Conservation (phyloP, 1,140 invertebrate species). For the Leptonema lineaticorne region DNA sequence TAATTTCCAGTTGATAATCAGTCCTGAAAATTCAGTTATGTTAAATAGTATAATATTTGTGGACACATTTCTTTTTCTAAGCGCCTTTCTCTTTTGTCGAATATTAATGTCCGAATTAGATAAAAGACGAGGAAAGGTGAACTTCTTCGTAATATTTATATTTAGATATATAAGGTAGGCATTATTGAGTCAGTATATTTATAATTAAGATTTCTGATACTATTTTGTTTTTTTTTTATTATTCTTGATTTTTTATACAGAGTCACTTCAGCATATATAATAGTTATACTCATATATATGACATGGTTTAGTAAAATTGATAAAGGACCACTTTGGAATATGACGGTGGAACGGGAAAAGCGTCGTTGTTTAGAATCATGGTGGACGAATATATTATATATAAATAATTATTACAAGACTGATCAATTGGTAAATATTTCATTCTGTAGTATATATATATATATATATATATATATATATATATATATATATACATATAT, state of each 20-base stretch:
- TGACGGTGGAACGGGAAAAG: slow-evolving; percentile 60
- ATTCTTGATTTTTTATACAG: slow-evolving; percentile 49
- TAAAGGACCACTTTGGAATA: slow-evolving; percentile 67
- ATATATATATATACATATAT: too few relatives aligned
- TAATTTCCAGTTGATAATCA: slow-evolving; percentile 31
- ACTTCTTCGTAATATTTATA: slow-evolving; percentile 62
- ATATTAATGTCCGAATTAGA: slow-evolving; percentile 67
- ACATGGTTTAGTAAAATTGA: slow-evolving; percentile 66
- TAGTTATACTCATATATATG: slow-evolving; percentile 68
- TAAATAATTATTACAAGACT: slow-evolving; percentile 79
- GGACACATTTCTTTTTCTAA: slow-evolving; percentile 70
- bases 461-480: too few relatives aligned
- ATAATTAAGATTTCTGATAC: neutral
- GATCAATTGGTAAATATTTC: slow-evolving; percentile 61
- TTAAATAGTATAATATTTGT: slow-evolving; percentile 65
- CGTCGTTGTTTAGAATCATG: slow-evolving; percentile 69
- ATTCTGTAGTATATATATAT: too few relatives aligned
- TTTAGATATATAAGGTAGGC: slow-evolving; percentile 64
- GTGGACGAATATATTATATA: slow-evolving; percentile 83
- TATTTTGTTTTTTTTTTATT: neutral
- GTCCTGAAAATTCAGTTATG: slow-evolving; percentile 46
- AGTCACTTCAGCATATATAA: slow-evolving; percentile 68
- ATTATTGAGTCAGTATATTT: neutral
- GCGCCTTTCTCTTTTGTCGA: slow-evolving; percentile 67
- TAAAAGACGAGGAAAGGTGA: slow-evolving; percentile 62